Conservation (phyloP, 2,113 vertebrate genomes). For the Acrocephalus arundinaceus region DNA sequence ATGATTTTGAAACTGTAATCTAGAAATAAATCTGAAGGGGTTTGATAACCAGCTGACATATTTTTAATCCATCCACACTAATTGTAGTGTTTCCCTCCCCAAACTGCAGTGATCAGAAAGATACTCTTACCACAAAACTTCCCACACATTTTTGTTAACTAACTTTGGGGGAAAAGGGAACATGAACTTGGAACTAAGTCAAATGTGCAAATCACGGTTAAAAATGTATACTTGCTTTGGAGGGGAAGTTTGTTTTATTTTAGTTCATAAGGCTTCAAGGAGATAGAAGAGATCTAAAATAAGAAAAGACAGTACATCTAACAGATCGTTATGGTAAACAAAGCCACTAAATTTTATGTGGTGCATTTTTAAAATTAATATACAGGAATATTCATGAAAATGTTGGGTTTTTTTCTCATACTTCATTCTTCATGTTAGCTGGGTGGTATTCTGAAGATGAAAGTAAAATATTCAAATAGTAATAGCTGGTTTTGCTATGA, state of each 20-base stretch:
- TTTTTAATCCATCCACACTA: conserved; percentile 10
- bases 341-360: not conserved
- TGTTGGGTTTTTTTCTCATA: not conserved
- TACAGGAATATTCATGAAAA: not conserved
- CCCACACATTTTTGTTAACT: conserved; percentile 40
- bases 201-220: conserved; percentile 53
- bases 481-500: not conserved
- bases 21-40: not conserved
- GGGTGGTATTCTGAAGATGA: not conserved
- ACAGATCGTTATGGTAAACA: conserved; percentile 34
- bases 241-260: conserved; percentile 48
- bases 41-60: not conserved
- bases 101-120: not conserved
- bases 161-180: conserved; percentile 34
- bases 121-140: conserved; percentile 22
- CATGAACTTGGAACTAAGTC: conserved; percentile 60
- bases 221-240: conserved; percentile 51
- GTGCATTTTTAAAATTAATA: conserved; percentile 11
- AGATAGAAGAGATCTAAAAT: conserved; percentile 46
- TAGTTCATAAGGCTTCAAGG: conserved; percentile 31
- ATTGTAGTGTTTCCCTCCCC: not conserved
- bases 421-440: not conserved
- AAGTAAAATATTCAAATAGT: not conserved
- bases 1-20: not conserved
- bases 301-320: conserved; percentile 12